These are phyloP conservation scores for Andrena bucephala DNA, from an alignment of 2,888 invertebrate genomes.

Conservation along the genomic window DNA sequence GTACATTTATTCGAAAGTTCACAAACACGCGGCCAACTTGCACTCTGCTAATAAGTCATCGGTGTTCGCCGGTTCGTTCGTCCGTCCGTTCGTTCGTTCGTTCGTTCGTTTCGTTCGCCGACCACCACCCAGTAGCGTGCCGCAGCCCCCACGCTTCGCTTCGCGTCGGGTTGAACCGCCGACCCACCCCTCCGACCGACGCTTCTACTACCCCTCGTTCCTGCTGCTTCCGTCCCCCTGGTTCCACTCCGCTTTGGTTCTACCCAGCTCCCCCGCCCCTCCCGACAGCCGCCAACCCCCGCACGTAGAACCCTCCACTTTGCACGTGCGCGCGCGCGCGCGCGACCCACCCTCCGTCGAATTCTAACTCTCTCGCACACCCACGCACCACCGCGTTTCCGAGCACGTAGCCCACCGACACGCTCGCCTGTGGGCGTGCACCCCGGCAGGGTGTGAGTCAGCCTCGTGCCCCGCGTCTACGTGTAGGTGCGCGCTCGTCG, in stretches of 20 bases:
- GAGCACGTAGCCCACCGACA: constrained; percentile 7
- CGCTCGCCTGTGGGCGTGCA: not conserved
- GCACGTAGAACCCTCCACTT: constrained; percentile 35
- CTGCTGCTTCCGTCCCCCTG: constrained; percentile 40
- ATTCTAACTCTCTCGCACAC: constrained; percentile 46
- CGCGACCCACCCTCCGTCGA: constrained; percentile 40
- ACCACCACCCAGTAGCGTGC: constrained; percentile 62
- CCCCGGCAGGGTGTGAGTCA: not conserved
- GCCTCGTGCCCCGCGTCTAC: not conserved
- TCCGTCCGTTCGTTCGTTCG: constrained; percentile 48
- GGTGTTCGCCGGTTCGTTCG: constrained; percentile 68
- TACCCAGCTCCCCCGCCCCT: constrained; percentile 27
- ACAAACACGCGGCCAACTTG: constrained; percentile 69
- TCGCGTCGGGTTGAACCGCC: constrained; percentile 35
- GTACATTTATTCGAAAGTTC: constrained; percentile 73
- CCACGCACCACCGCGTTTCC: constrained; percentile 20
- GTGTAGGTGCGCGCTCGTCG: not conserved
- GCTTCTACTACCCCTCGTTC: constrained; percentile 52
- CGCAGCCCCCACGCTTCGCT: constrained; percentile 53
- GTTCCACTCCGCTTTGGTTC: constrained; percentile 52
- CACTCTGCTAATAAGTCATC: constrained; percentile 75
- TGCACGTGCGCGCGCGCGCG: constrained; percentile 4
- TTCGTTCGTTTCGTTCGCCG: constrained; percentile 62
- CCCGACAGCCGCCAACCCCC: not conserved
- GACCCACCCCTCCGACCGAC: constrained; percentile 41